A percentile compares a stretch with the other conserved stretches of the same genome.
phyloP scores from a whole-genome alignment of 2,888 invertebrate species.

The Cantharis nigra region DNA sequence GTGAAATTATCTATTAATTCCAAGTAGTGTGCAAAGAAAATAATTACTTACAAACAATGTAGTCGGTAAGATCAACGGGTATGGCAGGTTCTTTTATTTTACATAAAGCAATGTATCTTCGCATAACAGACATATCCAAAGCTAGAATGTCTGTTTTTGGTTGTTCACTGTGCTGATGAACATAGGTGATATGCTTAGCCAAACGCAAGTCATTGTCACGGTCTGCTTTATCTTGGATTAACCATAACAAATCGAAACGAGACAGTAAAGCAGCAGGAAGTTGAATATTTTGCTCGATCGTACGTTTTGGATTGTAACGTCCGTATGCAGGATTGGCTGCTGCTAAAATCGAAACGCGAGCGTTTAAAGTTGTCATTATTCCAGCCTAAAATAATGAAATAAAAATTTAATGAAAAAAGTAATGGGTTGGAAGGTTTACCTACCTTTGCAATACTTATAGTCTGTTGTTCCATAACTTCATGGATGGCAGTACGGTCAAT shows the following conservation, averaged over 20 bases:
- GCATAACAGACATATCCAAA: slow-evolving; percentile 90
- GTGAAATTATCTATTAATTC: slow-evolving; percentile 15
- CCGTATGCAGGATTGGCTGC: slow-evolving; percentile 99
- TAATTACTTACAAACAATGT: slow-evolving; percentile 70
- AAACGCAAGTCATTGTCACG: slow-evolving; percentile 77
- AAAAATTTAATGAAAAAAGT: neutral
- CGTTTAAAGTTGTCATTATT: slow-evolving; percentile 97
- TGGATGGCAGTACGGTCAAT: slow-evolving; percentile 93
- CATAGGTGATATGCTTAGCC: slow-evolving; percentile 97
- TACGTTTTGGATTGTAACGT: slow-evolving; percentile 92
- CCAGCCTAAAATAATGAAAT: slow-evolving; percentile 71
- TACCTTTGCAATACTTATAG: slow-evolving; percentile 97
- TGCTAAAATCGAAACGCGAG: slow-evolving; percentile 94
- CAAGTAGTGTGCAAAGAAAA: neutral
- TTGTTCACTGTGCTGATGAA: slow-evolving; percentile 89
- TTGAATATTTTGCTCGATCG: slow-evolving; percentile 97
- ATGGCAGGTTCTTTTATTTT: slow-evolving; percentile 87
- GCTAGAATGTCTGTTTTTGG: slow-evolving; percentile 78
- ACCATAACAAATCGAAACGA: slow-evolving; percentile 94
- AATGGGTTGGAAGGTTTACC: neutral
- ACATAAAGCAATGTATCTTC: slow-evolving; percentile 90
- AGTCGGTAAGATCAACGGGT: slow-evolving; percentile 85
- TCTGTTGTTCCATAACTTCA: slow-evolving; percentile 99
- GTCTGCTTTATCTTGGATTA: slow-evolving; percentile 83
- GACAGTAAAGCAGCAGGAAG: slow-evolving; percentile 96